Evolutionary conservation across 37 sponge, comb jelly and placozoan genomes (phyloP), one percentile per base, ranked within the genome.

Genomic region (Hormiphora californensis): DNA sequence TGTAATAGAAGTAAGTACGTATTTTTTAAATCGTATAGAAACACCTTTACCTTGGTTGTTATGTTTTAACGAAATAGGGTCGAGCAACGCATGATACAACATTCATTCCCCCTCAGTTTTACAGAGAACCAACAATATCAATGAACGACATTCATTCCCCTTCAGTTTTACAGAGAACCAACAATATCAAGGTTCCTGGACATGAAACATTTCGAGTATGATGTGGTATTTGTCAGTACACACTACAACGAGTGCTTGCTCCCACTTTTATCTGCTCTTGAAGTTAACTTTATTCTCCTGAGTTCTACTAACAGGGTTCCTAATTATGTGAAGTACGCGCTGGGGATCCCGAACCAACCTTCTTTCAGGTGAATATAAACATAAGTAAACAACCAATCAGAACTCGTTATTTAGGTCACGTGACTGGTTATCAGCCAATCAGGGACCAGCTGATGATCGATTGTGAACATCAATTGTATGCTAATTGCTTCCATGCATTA

Each of bases 81-180:
- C n/a, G n/a, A n/a, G n/a, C n/a, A n/a, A n/a, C n/a, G n/a, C n/a
- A n/a, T n/a, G n/a, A n/a, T n/a, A n/a, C n/a, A n/a, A n/a, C n/a
- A n/a, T n/a, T n/a, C n/a, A n/a, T n/a, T n/a, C n/a, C 61, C 23
- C 19, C 27, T 25, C 68, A 73, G 81, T 73, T 73, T 28, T 41
- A 41, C 81, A 46, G 46, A n/a, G 81, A 73, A 73, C 81, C 81
- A n/a, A 46, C 40, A 40, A 40, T 73, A n/a, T 0, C 25, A 1
- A 43, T 43, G n/a, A n/a, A n/a, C n/a, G n/a, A n/a, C n/a, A n/a
- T n/a, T n/a, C n/a, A n/a, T n/a, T n/a, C n/a, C 61, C 23, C 19
- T 17, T 25, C 68, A 73, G 81, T 73, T 73, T 28, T 41, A 41
- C 81, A 46, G 46, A n/a, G 81, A 73, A 73, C 81, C 81, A n/a